Evolutionary conservation across 2,113 vertebrate genomes (phyloP).

Genomic region (Meleagris gallopavo): DNA sequence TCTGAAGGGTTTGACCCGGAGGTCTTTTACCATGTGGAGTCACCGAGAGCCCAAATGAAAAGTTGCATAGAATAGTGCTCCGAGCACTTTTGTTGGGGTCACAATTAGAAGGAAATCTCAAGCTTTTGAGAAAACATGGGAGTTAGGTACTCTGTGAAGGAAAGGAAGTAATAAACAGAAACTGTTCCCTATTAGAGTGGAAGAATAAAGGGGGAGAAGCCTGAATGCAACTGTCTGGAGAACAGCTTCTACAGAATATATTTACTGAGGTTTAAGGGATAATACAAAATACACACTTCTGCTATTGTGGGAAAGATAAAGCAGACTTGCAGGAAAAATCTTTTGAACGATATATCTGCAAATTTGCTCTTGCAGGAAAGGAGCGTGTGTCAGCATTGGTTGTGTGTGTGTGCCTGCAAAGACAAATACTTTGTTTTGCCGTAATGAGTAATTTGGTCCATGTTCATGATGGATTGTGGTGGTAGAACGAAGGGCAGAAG

Average conservation of each 20-base stretch:
- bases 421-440: constrained; percentile 39
- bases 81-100: constrained; percentile 45
- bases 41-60: constrained; percentile 40
- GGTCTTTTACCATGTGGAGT: constrained; percentile 55
- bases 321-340: background rate
- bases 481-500: background rate
- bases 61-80: constrained; percentile 34
- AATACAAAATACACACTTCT: constrained; percentile 2
- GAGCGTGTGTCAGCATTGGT: constrained; percentile 23
- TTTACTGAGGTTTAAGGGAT: background rate
- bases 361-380: constrained; percentile 6
- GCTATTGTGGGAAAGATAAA: background rate
- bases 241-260: constrained; percentile 21
- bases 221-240: constrained; percentile 7
- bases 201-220: constrained; percentile 17
- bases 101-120: constrained; percentile 68
- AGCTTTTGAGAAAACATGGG: constrained; percentile 54
- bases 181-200: constrained; percentile 44
- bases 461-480: background rate
- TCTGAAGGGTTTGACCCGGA: constrained; percentile 54
- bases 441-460: constrained; percentile 23
- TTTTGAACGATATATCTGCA: background rate
- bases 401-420: background rate
- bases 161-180: constrained; percentile 65
- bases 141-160: constrained; percentile 40